Evolutionary conservation across 2,113 vertebrate genomes (phyloP), one percentile per base, ranked within the genome.

Genomic region (Strigops habroptila): DNA sequence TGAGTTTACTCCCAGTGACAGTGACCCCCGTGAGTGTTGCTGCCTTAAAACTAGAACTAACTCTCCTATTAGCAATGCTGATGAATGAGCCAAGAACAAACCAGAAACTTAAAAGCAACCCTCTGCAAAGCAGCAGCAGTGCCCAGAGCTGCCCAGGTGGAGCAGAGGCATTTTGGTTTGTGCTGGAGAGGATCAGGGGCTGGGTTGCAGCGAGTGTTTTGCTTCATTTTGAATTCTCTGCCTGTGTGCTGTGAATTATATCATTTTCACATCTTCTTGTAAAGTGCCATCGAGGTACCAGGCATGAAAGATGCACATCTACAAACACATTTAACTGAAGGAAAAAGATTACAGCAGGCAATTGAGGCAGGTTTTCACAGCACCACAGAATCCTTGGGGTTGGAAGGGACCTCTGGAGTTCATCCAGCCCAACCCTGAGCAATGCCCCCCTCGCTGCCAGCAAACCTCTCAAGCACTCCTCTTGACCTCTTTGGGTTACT

Each of bases 1-100:
- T 70, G 93, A 91, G 89, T 97, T 97, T 92, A 93, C 93, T 93
- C 75, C 84, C 86, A 94, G 48, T 77, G 90, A 86, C 95, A 96
- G 31, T 77, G 91, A 88, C 76, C 79, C 88, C 82, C 63, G 18
- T n/a, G 87, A 97, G 87, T 59, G 68, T 31, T 76, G 79, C 77
- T 92, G 89, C 88, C 63, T 93, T 91, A 88, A 83, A 88, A 91
- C 83, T 83, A 94, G 52, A 84, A 35, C 90, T 79, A 80, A 71
- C 75, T 91, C 55, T 71, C 33, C 89, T 82, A 90, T 96, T 96
- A 94, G 94, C 91, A 88, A 85, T 92, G 86, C 80, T 82, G 82
- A 82, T 93, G 85, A 96, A 84, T 83, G 84, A 60, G 88, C 63
- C 90, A 62, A 65, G 91, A 93, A 93, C 55, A 90, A 93, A 94